Conservation (phyloP, 2,113 vertebrate species). For the Helogale parvula region DNA sequence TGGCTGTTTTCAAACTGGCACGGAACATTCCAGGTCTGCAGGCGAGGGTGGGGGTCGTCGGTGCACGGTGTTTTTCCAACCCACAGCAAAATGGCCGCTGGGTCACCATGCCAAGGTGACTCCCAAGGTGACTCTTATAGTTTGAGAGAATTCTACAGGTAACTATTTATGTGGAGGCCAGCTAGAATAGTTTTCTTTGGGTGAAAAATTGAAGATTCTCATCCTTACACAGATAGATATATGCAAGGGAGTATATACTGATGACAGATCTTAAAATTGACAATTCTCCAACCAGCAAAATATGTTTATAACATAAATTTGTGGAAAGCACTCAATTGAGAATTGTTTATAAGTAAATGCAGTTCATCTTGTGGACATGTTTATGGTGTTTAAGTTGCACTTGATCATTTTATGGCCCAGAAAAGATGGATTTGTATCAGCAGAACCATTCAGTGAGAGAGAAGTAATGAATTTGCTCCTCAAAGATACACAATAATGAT, state of each 20-base stretch:
- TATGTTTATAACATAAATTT: constrained; percentile 65
- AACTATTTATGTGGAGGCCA: background rate
- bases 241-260: constrained; percentile 10
- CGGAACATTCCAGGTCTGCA: no score
- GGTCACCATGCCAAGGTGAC: no score
- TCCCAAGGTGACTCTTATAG: no score
- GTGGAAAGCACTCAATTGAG: constrained; percentile 36
- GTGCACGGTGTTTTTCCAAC: no score
- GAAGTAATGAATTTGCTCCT: constrained; percentile 55
- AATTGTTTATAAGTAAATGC: constrained; percentile 63
- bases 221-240: background rate
- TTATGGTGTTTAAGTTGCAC: constrained; percentile 54
- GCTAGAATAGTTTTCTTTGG: constrained; percentile 6
- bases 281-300: constrained; percentile 36
- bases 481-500: background rate
- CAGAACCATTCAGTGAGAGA: constrained; percentile 30
- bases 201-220: constrained; percentile 43
- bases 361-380: constrained; percentile 52
- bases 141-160: background rate
- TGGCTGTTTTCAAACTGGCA: no score
- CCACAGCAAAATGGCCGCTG: no score
- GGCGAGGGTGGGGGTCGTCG: no score
- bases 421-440: constrained; percentile 64
- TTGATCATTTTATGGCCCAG: constrained; percentile 64
- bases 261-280: constrained; percentile 19